Percentiles rank a stretch among this genome's conserved stretches.
These are phyloP conservation scores for Acleris holmiana DNA, from an alignment of 2,888 invertebrate species.

Conservation along the genomic window DNA sequence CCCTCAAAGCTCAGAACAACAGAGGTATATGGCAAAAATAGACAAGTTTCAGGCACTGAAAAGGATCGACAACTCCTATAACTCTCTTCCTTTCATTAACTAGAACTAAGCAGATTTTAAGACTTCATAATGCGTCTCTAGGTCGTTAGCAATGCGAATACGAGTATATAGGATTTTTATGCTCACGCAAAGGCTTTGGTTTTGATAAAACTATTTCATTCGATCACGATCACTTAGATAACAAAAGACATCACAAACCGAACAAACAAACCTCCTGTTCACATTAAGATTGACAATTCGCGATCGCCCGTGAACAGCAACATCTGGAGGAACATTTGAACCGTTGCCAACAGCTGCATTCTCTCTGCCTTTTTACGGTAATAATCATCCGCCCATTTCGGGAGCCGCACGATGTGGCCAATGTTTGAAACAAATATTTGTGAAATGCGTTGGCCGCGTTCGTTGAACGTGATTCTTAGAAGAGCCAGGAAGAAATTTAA, in stretches of 20 bases:
- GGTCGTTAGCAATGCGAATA: too few species aligned
- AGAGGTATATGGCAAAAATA: too few species aligned
- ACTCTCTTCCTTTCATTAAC: too few species aligned
- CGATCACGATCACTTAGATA: neutral
- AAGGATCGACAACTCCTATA: too few species aligned
- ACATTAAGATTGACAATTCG: slow-evolving; percentile 36
- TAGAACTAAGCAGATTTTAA: too few species aligned
- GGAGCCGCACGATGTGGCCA: slow-evolving; percentile 43
- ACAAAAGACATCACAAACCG: slow-evolving; percentile 4
- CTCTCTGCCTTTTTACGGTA: slow-evolving; percentile 49
- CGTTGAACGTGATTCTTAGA: slow-evolving; percentile 12
- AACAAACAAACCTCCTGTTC: slow-evolving; percentile 29
- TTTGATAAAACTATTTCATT: too few species aligned
- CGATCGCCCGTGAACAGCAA: slow-evolving; percentile 43
- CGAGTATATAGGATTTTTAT: too few species aligned
- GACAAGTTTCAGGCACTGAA: too few species aligned
- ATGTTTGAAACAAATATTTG: slow-evolving; percentile 30
- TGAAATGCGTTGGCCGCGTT: slow-evolving; percentile 17
- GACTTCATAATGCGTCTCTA: too few species aligned
- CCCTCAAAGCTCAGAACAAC: too few species aligned
- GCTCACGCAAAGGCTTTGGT: too few species aligned
- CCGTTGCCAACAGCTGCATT: slow-evolving; percentile 67
- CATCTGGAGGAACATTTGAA: slow-evolving; percentile 63
- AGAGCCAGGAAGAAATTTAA: neutral
- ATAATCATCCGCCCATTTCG: slow-evolving; percentile 58